A percentile compares a stretch with the other conserved stretches of the same genome.
These are phyloP conservation scores for Psilopogon haemacephalus DNA, from an alignment of 2,113 vertebrate species.

Conservation along the genomic window DNA sequence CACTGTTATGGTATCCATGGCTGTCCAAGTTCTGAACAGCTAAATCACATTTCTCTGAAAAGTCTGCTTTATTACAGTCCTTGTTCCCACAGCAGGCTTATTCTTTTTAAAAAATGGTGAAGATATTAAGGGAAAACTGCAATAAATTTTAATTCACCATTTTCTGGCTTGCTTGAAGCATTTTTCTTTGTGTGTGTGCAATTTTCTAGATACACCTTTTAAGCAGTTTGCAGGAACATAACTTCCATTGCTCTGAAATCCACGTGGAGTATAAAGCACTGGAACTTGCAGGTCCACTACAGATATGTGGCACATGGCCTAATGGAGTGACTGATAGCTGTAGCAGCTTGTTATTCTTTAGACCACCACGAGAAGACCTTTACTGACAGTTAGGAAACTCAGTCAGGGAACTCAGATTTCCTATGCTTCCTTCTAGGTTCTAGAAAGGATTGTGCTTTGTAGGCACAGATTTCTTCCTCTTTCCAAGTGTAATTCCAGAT, in stretches of 20 bases:
- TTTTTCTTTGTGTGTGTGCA: not conserved
- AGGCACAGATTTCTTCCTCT: not conserved
- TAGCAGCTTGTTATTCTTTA: not conserved
- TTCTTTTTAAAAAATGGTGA: not conserved
- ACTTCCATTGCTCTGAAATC: not conserved
- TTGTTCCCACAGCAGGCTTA: not conserved
- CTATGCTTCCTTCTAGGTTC: not conserved
- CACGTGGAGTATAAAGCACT: not conserved
- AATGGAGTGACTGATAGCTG: not conserved
- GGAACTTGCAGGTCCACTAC: not conserved
- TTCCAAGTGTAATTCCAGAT: not conserved
- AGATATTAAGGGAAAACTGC: not conserved
- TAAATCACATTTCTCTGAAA: not conserved
- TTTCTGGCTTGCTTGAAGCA: not conserved
- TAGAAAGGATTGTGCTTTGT: not conserved
- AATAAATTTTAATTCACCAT: not conserved
- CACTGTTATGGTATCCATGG: fast-evolving
- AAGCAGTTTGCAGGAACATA: not conserved
- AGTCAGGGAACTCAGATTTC: not conserved
- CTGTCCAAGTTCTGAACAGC: not conserved
- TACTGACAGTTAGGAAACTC: not conserved
- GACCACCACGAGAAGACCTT: not conserved
- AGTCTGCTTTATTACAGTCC: not conserved
- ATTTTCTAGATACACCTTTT: not conserved
- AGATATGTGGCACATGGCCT: not conserved